Percentiles rank a stretch among this genome's conserved stretches.
Evolutionary conservation across 2,797 vertebrate species (phyloP).

Genomic region (Melanitta fusca): DNA sequence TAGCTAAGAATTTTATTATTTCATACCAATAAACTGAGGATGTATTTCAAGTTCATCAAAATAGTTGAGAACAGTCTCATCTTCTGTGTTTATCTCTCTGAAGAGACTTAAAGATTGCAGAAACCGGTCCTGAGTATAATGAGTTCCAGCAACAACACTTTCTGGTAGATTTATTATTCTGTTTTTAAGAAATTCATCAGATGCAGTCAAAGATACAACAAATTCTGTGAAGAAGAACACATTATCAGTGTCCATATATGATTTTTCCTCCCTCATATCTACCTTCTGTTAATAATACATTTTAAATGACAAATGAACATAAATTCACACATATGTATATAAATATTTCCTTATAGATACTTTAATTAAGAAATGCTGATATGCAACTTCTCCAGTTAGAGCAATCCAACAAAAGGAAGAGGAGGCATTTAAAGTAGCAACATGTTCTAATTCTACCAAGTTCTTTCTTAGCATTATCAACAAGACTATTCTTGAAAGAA

Average conservation of each 20-base stretch:
- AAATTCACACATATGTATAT: background rate
- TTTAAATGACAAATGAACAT: background rate
- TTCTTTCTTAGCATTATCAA: background rate
- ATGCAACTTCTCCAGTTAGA: background rate
- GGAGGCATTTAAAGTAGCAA: background rate
- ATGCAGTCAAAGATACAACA: constrained; percentile 85
- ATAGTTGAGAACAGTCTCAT: constrained; percentile 85
- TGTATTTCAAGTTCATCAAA: constrained; percentile 89
- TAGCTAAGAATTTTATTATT: background rate
- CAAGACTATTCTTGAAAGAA: background rate
- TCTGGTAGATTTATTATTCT: constrained; percentile 90
- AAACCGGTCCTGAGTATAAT: constrained; percentile 84
- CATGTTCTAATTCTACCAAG: background rate
- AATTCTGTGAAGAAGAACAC: constrained; percentile 81
- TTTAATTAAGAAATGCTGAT: background rate
- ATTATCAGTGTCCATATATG: background rate
- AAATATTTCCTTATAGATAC: background rate
- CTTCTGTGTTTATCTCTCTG: constrained; percentile 80
- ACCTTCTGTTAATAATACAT: background rate
- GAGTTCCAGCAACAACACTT: constrained; percentile 80
- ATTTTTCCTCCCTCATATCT: background rate
- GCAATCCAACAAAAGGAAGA: background rate
- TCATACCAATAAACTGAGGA: constrained; percentile 85
- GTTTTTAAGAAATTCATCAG: constrained; percentile 87
- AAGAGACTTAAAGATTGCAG: constrained; percentile 78